A percentile compares a stretch with the other conserved stretches of the same genome.
Conservation (phyloP, 1,140 invertebrate species). For the Centruroides sculpturatus region DNA sequence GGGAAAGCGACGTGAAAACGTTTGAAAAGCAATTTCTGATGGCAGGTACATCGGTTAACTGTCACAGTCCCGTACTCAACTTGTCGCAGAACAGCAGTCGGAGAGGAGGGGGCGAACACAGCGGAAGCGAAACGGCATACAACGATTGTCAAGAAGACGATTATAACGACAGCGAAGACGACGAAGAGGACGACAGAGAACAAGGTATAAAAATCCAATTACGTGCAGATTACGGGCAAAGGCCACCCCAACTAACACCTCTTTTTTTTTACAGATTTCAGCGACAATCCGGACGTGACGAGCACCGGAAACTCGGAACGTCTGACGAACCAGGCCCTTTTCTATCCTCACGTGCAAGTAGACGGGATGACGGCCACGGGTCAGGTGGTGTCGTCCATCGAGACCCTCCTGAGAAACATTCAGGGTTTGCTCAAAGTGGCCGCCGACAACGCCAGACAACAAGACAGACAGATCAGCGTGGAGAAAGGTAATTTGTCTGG, state of each 20-base stretch:
- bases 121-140: slow-evolving; percentile 41
- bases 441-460: slow-evolving; percentile 84
- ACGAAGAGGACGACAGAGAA: slow-evolving; percentile 24
- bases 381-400: slow-evolving; percentile 55
- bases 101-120: slow-evolving; percentile 31
- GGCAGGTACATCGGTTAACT: slow-evolving; percentile 39
- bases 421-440: slow-evolving; percentile 88
- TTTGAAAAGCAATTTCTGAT: too few species aligned
- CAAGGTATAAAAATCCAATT: slow-evolving; percentile 18
- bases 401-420: slow-evolving; percentile 84
- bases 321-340: slow-evolving; percentile 6
- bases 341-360: slow-evolving; percentile 20
- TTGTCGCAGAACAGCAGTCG: slow-evolving; percentile 59
- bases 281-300: slow-evolving; percentile 22
- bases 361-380: slow-evolving; percentile 22
- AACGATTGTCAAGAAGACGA: slow-evolving; percentile 44
- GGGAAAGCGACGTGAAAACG: too few species aligned
- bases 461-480: slow-evolving; percentile 86
- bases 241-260: too few species aligned
- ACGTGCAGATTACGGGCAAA: too few species aligned
- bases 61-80: slow-evolving; percentile 78
- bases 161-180: slow-evolving; percentile 53
- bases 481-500: slow-evolving; percentile 64
- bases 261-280: slow-evolving; percentile 14
- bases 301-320: slow-evolving; percentile 20